Conservation (phyloP, 2,888 invertebrate genomes). For the Bursaphelenchus okinawaensis region DNA sequence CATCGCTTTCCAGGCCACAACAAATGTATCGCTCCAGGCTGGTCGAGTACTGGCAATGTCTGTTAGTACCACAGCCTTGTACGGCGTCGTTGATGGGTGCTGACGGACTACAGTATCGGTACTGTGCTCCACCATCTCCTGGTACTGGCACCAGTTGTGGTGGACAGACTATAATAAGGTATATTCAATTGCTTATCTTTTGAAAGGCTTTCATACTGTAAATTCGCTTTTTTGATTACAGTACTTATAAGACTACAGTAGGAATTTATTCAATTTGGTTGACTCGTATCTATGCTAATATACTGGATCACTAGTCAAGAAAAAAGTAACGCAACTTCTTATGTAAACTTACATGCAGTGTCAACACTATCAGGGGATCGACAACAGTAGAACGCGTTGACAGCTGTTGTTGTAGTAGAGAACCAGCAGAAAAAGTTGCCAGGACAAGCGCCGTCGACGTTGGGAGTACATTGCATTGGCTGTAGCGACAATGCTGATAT, state of each 20-base stretch:
- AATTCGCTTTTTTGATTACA: neutral
- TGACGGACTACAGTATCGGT: conserved; percentile 54
- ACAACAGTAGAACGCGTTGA: conserved; percentile 57
- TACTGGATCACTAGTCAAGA: neutral
- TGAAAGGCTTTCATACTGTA: neutral
- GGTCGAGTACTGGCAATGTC: conserved; percentile 55
- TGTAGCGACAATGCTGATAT: conserved; percentile 56
- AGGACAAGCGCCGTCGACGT: conserved; percentile 55
- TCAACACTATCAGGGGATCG: conserved; percentile 54
- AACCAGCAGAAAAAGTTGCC: conserved; percentile 58
- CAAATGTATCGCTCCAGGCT: conserved; percentile 53
- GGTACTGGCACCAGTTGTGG: conserved; percentile 56
- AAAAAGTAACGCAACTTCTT: neutral
- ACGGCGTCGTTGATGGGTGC: conserved; percentile 54
- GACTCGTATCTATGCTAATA: too few species aligned
- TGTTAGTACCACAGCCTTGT: conserved; percentile 54
- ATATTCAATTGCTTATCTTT: too few species aligned
- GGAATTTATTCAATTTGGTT: too few species aligned
- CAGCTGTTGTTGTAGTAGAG: conserved; percentile 51
- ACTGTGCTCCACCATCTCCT: conserved; percentile 52
- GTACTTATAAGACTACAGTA: conserved; percentile 1
- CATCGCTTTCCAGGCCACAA: conserved; percentile 54
- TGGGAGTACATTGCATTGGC: conserved; percentile 57
- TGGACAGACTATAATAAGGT: conserved; percentile 44
- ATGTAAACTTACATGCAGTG: conserved; percentile 47